These are phyloP conservation scores for Hyperopisus bebe DNA, from an alignment of 2,113 vertebrate species.

Conservation along the genomic window DNA sequence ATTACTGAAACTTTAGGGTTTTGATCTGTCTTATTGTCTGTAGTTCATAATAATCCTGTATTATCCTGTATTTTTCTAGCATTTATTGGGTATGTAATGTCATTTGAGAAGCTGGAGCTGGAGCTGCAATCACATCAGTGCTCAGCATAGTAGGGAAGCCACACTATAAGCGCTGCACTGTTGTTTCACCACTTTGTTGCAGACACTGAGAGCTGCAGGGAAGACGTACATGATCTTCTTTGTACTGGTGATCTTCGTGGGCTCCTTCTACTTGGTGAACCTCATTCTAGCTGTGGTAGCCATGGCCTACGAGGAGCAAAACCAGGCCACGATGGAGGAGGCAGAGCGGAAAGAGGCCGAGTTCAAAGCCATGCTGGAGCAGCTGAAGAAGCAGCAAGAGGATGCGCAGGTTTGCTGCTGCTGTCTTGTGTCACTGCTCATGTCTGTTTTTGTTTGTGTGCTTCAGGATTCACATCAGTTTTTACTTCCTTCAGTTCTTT, in stretches of 20 bases:
- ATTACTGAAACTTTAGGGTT: background rate
- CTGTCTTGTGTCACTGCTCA: background rate
- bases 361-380: conserved; percentile 96
- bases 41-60: background rate
- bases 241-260: conserved; percentile 98
- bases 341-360: conserved; percentile 94
- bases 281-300: conserved; percentile 97
- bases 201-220: conserved; percentile 90
- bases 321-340: conserved; percentile 93
- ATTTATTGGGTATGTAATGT: background rate
- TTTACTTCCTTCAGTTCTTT: background rate
- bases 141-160: background rate
- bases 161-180: background rate
- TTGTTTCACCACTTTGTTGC: conserved; percentile 7
- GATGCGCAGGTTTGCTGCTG: conserved; percentile 75
- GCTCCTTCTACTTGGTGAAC: conserved; percentile 96
- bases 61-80: background rate
- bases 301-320: conserved; percentile 98
- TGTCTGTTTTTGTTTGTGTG: background rate
- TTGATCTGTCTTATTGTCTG: background rate
- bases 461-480: background rate
- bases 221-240: conserved; percentile 99
- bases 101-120: background rate
- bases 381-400: conserved; percentile 89
- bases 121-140: background rate